Evolutionary conservation across 1,140 invertebrate genomes (phyloP).

Genomic region (Luehdorfia chinensis): DNA sequence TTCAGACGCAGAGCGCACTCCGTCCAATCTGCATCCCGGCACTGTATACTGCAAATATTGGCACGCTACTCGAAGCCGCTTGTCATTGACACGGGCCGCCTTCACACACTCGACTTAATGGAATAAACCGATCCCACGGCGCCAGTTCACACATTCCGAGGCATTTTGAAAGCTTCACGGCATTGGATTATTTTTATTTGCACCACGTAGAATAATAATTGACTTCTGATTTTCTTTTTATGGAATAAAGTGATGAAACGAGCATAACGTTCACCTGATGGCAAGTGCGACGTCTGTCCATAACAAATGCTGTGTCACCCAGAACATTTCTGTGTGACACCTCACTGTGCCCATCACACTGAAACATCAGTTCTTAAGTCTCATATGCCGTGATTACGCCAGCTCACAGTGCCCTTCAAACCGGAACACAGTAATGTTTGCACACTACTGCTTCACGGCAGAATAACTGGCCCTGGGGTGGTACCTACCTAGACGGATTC

Average conservation of each 20-base stretch:
- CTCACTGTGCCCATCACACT: background rate
- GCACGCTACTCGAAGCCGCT: constrained; percentile 51
- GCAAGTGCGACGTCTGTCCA: no score
- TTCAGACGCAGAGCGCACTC: constrained; percentile 38
- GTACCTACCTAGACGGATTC: no score
- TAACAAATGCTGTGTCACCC: no score
- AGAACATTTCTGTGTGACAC: background rate
- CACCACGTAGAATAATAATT: background rate
- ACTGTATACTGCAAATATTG: constrained; percentile 66
- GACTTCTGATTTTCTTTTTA: no score
- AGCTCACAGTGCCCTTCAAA: no score
- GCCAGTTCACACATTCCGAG: constrained; percentile 9
- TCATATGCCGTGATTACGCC: no score
- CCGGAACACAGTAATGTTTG: no score
- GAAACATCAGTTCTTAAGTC: no score
- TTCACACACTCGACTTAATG: constrained; percentile 64
- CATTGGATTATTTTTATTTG: background rate
- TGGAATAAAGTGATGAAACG: no score
- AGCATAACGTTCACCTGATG: no score
- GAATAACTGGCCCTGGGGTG: no score
- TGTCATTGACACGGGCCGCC: constrained; percentile 52
- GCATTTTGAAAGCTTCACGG: background rate
- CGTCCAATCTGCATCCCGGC: constrained; percentile 59
- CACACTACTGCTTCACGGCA: no score
- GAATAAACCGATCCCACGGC: constrained; percentile 45